Base-by-base conservation (phyloP, 1,140 invertebrate species). In the Portunus trituberculatus region DNA sequence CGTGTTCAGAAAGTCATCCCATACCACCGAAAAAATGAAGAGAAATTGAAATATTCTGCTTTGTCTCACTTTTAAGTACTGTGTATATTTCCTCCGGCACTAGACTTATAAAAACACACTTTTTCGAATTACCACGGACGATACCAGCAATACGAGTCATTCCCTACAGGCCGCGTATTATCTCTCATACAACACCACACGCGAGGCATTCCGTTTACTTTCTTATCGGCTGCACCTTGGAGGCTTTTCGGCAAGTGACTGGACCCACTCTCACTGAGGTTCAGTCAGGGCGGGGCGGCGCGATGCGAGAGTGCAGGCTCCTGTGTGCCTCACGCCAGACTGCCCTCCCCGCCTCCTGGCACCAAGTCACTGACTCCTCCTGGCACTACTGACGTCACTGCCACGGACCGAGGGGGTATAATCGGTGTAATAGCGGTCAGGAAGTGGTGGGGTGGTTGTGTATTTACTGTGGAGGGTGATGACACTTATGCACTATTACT, bases 321-420 rank as follows among this genome's bases (percentile, higher is more conserved):
- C 67, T 20, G 20, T 76, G n/a, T 8, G 67, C 67, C 67, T 76
- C 10, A 76, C 67, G 67, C 67, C 67, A 76, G 67, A 76, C 67
- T 76, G 67, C 67, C 67, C 67, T 76, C 67, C 67, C 67, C 12
- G n/a, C n/a, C 20, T 76, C 8, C 67, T 76, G 67, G 67, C 67
- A 76, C 67, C 67, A 76, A n/a, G 67, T n/a, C 67, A 76, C 67
- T n/a, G 67, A 76, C 67, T 76, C 67, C 67, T 76, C 67, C 67
- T 76, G 67, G 67, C 67, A n/a, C 12, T n/a, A 76, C 67, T 76
- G 67, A 76, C 67, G 67, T 76, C 67, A 76, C 67, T 76, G 4
- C 67, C 16, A 20, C 67, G 67, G 67, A 20, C 67, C 20, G n/a
- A 59, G 67, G 67, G 1, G 67, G 25, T 76, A 25, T 76, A 76